Conservation (phyloP, 1,140 invertebrate genomes). For the Samia ricini region DNA sequence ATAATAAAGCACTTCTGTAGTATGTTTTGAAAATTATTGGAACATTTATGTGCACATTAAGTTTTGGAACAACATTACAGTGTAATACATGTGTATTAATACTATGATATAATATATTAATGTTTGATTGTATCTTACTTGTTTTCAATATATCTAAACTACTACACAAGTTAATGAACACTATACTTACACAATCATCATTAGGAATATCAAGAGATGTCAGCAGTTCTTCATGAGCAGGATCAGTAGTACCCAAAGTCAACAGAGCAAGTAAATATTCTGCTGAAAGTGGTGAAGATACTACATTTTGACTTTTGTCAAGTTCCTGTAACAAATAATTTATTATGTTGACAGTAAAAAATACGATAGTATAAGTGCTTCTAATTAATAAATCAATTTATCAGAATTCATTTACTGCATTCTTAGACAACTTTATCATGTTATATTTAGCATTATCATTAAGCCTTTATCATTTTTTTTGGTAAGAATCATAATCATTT, state of each 20-base stretch:
- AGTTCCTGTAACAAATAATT: conserved; percentile 20
- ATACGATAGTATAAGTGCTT: conserved; percentile 7
- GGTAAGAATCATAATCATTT: background rate
- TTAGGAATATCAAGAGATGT: conserved; percentile 45
- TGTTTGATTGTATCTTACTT: too few species aligned
- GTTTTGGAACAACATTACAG: too few species aligned
- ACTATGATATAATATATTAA: too few species aligned
- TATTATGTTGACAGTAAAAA: conserved; percentile 13
- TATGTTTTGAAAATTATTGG: too few species aligned
- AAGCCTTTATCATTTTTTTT: background rate
- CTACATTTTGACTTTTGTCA: conserved; percentile 36
- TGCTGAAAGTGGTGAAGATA: conserved; percentile 66
- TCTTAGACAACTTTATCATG: background rate
- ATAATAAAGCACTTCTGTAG: too few species aligned
- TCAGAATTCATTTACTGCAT: background rate
- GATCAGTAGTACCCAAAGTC: conserved; percentile 49
- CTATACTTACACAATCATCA: conserved; percentile 55
- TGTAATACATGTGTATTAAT: too few species aligned
- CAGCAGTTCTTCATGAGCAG: conserved; percentile 49
- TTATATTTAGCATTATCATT: background rate
- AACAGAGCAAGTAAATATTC: conserved; percentile 57
- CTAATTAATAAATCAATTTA: background rate
- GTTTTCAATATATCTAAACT: background rate
- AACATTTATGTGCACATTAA: too few species aligned
- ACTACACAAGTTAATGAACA: background rate